These are phyloP conservation scores for Antitype chi DNA, from an alignment of 2,888 invertebrate species.

Conservation along the genomic window DNA sequence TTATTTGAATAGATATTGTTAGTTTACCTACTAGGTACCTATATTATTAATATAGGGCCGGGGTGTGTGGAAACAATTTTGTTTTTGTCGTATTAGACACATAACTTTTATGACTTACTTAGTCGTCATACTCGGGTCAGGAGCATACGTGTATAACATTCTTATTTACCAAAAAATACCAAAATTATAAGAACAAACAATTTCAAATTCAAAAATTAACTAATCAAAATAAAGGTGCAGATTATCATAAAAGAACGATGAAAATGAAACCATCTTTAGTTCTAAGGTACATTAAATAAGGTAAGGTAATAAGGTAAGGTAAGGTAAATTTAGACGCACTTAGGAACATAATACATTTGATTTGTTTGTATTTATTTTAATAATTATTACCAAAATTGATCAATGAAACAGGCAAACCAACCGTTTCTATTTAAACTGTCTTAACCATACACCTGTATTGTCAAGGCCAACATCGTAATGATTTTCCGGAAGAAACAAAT, in stretches of 20 bases:
- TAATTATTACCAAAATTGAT: not conserved
- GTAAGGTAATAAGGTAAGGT: no score
- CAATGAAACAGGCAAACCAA: not conserved
- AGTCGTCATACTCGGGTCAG: not conserved
- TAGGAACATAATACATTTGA: not conserved
- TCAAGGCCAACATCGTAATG: conserved; percentile 51
- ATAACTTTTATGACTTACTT: not conserved
- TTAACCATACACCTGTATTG: conserved; percentile 43
- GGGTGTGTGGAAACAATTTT: not conserved
- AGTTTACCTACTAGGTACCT: not conserved
- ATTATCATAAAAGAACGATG: not conserved
- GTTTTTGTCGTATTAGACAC: not conserved
- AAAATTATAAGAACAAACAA: not conserved
- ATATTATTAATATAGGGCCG: conserved; percentile 13
- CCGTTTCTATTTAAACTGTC: not conserved
- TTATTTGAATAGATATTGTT: conserved; percentile 18
- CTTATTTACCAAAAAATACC: not conserved
- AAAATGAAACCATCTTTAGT: not conserved
- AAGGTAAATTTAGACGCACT: no score
- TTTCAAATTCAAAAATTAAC: not conserved
- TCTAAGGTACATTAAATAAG: not conserved
- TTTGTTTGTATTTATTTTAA: not conserved
- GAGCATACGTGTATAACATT: not conserved
- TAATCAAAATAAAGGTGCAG: not conserved
- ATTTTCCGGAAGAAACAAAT: conserved; percentile 61